phyloP scores from a whole-genome alignment of 2,888 invertebrate genomes.

The Ectemnius cavifrons region DNA sequence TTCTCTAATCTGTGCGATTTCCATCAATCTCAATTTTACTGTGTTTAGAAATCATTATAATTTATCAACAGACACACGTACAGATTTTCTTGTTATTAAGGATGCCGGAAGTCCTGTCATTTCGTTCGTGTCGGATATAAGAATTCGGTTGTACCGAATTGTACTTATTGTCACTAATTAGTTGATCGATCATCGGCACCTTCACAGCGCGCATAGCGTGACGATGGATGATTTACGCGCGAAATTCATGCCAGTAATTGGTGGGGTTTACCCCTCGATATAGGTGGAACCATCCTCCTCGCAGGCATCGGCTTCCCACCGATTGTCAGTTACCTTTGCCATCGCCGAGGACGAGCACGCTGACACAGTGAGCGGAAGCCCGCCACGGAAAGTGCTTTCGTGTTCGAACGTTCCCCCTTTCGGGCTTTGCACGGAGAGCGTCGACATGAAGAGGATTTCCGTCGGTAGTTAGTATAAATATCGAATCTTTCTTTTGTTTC shows the following conservation, averaged over 20 bases:
- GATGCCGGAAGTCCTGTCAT: too few species aligned
- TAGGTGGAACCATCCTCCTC: slow-evolving; percentile 82
- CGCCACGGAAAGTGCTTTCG: slow-evolving; percentile 4
- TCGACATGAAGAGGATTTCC: slow-evolving; percentile 46
- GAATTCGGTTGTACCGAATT: too few species aligned
- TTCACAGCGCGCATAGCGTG: slow-evolving; percentile 43
- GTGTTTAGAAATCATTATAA: too few species aligned
- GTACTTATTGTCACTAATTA: too few species aligned
- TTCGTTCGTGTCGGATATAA: too few species aligned
- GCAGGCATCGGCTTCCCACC: slow-evolving; percentile 83
- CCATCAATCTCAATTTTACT: too few species aligned
- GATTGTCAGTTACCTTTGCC: slow-evolving; percentile 87
- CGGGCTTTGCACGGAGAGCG: not conserved
- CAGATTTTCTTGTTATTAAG: too few species aligned
- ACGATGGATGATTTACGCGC: slow-evolving; percentile 46
- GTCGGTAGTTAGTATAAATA: slow-evolving; percentile 49
- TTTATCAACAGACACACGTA: too few species aligned
- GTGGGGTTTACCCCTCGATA: slow-evolving; percentile 30
- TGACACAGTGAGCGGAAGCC: slow-evolving; percentile 62
- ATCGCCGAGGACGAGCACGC: slow-evolving; percentile 79
- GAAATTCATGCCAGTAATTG: slow-evolving; percentile 53
- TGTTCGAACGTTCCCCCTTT: not conserved
- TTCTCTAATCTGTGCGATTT: too few species aligned
- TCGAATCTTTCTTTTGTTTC: too few species aligned
- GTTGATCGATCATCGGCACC: not conserved